Conservation (phyloP, 2,888 invertebrate species). For the Leucophenga montana region DNA sequence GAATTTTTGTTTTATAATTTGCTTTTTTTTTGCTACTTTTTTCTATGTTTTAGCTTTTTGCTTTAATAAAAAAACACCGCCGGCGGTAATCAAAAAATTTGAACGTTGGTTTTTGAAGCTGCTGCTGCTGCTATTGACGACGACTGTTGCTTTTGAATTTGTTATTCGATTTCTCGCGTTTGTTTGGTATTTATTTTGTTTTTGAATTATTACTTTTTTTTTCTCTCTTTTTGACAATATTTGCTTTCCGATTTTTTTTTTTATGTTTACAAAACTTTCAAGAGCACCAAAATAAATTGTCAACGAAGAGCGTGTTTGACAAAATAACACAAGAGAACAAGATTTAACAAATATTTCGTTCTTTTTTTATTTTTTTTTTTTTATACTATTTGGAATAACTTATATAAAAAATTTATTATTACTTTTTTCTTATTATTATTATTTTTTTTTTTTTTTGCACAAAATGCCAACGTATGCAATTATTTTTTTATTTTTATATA, state of each 20-base stretch:
- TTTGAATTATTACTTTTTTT: neutral
- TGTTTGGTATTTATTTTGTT: neutral
- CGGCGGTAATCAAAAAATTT: too few relatives aligned
- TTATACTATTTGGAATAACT: neutral
- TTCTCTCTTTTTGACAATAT: neutral
- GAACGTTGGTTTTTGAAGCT: too few relatives aligned
- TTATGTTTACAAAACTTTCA: slow-evolving; percentile 15
- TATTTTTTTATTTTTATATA: too few relatives aligned
- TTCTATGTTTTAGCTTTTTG: neutral
- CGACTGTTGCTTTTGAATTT: slow-evolving; percentile 1
- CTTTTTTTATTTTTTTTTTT: slow-evolving; percentile 1
- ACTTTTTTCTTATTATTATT: neutral
- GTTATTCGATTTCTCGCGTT: neutral
- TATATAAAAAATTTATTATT: too few relatives aligned
- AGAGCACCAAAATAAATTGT: neutral
- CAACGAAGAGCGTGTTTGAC: neutral
- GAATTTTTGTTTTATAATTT: neutral
- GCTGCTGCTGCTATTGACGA: too few relatives aligned
- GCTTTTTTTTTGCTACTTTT: neutral
- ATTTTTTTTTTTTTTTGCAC: neutral
- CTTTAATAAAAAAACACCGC: too few relatives aligned
- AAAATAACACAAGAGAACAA: neutral
- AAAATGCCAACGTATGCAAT: slow-evolving; percentile 1
- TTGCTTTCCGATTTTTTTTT: neutral
- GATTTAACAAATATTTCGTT: neutral